Evolutionary conservation across 2,797 vertebrate species (phyloP), one percentile per base, ranked within the genome.

Genomic region (Limnodromus scolopaceus): DNA sequence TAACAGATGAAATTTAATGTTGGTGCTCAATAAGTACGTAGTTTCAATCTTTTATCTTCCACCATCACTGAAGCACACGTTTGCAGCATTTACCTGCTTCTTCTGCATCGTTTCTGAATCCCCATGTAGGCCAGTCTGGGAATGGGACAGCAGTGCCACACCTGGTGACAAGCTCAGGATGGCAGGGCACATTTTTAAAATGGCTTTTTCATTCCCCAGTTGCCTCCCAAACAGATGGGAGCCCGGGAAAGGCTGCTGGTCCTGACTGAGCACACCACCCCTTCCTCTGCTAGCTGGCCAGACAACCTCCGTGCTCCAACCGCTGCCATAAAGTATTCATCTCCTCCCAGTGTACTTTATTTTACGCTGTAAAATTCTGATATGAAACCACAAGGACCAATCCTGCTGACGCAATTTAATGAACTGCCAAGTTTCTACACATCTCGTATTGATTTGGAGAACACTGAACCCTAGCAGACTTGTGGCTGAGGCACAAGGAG

Each of bases 51-150:
- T 51, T 25, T 66, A n/a, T 32, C 20, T 70, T 34, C 41, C 34
- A 5, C 30, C 68, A 12, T 9, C 28, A 34, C 74, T 15, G 43
- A 91, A 81, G 27, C 13, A 39, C 16, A 30, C 2, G 0, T 9
- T 7, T 17, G 8, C 25, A 54, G 38, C 3, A 1, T 39, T 69
- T 11, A 57, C 17, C 2, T 0, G 32, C 24, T 81, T 82, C 65
- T 75, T 10, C 64, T 70, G 10, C 28, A 49, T 32, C 10, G 16
- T 25, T 94, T 55, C 53, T 46, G 5, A 36, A n/a, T 38, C n/a
- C 30, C 39, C 39, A 20, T 39, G 55, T 34, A 63, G 39, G n/a
- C 27, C 43, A 39, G 16, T 16, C 24, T 55, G 17, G 19, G 18
- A 84, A 38, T 3, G 11, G n/a, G 61, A 58, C 30, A 63, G 43